Base-by-base conservation (phyloP, 2,888 invertebrate genomes). In the Eucera pruinosa region DNA sequence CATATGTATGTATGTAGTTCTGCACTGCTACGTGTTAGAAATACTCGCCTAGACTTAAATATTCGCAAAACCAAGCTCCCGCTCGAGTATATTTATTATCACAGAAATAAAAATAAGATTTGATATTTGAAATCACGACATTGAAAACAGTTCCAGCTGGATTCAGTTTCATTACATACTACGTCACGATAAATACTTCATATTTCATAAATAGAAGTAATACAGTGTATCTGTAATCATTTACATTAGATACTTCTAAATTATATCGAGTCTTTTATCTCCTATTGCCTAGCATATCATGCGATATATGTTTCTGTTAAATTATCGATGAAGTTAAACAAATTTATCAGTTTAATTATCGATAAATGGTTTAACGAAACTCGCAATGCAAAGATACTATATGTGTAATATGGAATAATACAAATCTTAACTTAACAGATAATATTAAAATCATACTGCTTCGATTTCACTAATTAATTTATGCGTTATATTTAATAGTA, bases 141-240 rank as follows among this genome's bases (percentile, higher is more conserved):
- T 52, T 69, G 69, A 61, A 69, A 61, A 54, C 52, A 36, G 54
- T 69, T 15, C 41, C 18, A 61, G 27, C 25, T 61, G 54, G 15
- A 45, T 57, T 64, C 47, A 57, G 23, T n/a, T 36, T 7, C 15
- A 30, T 61, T 48, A n/a, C n/a, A n/a, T n/a, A n/a, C n/a, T n/a
- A n/a, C n/a, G 43, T 61, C 23, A 48, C 2, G 27, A 61, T 48
- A 60, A 65, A 65, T 39, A 54, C 30, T 30, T 54, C 23, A 50
- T n/a, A 39, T 62, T 39, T 25, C 11, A 20, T 7, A n/a, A n/a
- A n/a, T n/a, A n/a, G n/a, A n/a, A n/a, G n/a, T n/a, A n/a, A n/a
- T n/a, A n/a, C n/a, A n/a, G n/a, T n/a, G n/a, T n/a, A n/a, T n/a
- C n/a, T n/a, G n/a, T 23, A 43, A 27, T 61, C 43, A 54, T 36